These are phyloP conservation scores for Perdita meconis DNA, from an alignment of 2,888 invertebrate species.

Conservation along the genomic window DNA sequence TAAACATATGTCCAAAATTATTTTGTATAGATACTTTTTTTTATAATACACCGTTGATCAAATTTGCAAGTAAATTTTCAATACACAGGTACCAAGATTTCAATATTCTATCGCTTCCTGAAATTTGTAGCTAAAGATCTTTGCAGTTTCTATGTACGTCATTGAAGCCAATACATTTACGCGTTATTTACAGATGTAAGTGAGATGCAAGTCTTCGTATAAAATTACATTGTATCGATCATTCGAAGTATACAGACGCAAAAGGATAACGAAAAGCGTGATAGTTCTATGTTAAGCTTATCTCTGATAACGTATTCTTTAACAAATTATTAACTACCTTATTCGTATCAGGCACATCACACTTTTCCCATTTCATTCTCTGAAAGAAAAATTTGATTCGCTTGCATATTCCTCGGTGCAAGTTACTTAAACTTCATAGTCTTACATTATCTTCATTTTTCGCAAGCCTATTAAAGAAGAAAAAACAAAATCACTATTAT, in stretches of 20 bases:
- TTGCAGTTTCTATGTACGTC: constrained; percentile 16
- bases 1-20: too few relatives aligned
- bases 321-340: constrained; percentile 17
- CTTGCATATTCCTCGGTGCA: background rate
- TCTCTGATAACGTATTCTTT: background rate
- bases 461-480: background rate
- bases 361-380: constrained; percentile 16
- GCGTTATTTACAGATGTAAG: constrained; percentile 48
- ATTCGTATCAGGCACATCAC: constrained; percentile 40
- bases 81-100: background rate
- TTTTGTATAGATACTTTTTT: too few relatives aligned
- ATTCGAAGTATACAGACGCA: constrained; percentile 40
- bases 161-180: constrained; percentile 32
- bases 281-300: background rate
- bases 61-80: too few relatives aligned
- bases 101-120: constrained; percentile 13
- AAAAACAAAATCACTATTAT: background rate
- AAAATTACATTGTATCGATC: constrained; percentile 46
- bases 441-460: background rate
- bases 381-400: constrained; percentile 11
- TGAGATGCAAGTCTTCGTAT: constrained; percentile 33
- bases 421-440: background rate
- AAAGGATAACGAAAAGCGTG: constrained; percentile 13
- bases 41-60: too few relatives aligned
- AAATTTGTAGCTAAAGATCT: constrained; percentile 17